A percentile compares a stretch with the other conserved stretches of the same genome.
Conservation (phyloP, 1,140 invertebrate genomes). For the Bombyx mandarina region DNA sequence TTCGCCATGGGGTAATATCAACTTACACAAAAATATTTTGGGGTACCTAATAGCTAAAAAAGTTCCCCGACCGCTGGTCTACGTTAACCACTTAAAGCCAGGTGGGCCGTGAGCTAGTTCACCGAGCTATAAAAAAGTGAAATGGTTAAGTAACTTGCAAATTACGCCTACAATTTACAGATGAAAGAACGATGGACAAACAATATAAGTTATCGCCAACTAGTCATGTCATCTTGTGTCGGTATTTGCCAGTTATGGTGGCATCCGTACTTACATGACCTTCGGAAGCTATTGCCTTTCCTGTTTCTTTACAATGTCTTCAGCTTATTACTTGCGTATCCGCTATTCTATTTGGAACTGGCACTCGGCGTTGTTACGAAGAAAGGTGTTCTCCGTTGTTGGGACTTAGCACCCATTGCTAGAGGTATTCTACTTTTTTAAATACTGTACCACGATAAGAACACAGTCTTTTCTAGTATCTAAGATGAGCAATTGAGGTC, state of each 20-base stretch:
- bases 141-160: background rate
- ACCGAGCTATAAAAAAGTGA: no score
- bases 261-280: conserved; percentile 53
- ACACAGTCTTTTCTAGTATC: no score
- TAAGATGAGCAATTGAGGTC: no score
- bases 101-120: no score
- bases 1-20: no score
- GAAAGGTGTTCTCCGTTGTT: conserved; percentile 49
- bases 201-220: conserved; percentile 54
- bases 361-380: conserved; percentile 49
- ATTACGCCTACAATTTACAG: conserved; percentile 15
- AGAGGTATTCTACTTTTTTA: conserved; percentile 30
- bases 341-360: conserved; percentile 50
- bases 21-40: no score
- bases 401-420: conserved; percentile 50
- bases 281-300: conserved; percentile 41
- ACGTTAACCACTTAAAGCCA: no score
- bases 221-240: conserved; percentile 51
- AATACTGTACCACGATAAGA: background rate
- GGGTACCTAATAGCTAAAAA: no score
- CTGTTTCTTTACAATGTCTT: conserved; percentile 51
- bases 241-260: conserved; percentile 55
- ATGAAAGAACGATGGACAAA: conserved; percentile 49
- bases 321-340: conserved; percentile 46
- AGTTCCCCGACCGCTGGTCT: no score